Base-by-base conservation (phyloP, 2,888 invertebrate genomes). In the Choreutis nemorana region DNA sequence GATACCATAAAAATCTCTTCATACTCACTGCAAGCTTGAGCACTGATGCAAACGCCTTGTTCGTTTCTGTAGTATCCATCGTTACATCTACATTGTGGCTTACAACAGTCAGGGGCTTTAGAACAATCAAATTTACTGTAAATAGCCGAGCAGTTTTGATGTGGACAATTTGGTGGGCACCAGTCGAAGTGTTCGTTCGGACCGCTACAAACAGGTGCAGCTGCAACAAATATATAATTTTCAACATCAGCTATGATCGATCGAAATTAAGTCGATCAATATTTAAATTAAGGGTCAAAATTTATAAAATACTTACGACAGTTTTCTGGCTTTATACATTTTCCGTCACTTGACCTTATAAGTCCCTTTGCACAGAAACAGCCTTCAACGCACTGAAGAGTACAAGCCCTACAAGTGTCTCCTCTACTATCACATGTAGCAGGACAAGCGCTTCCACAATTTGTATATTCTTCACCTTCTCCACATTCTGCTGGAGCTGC, bases 141-240 rank as follows among this genome's bases (percentile, higher is more conserved):
- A 14, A 31, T 10, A 3, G 30, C 26, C 3, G 16, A 23, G 29
- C 38, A 35, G 6, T 32, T 29, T 5, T 34, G 30, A 6, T 22
- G 23, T 20, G 35, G 35, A 16, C 38, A 38, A n/a, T 13, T 32
- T 10, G 30, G 23, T 8, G 38, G 35, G 9, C 38, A 38, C 2
- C 10, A 4, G 8, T 25, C 32, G 21, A 35, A 38, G 9, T 22
- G 29, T 31, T 35, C 35, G 20, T 38, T 31, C 3, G 14, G 28
- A n/a, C 33, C 28, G 23, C 21, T n/a, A 29, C 36, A 36, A 3
- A 10, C 22, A 6, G 23, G 33, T 11, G 7, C 14, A 13, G 33
- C 33, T 31, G 15, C 14, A 23, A 33, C 14, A 12, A 16, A n/a
- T n/a, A n/a, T n/a, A n/a, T n/a, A n/a, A n/a, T n/a, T n/a, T n/a